phyloP scores from a whole-genome alignment of 2,888 invertebrate species.

The Phyllotreta striolata region DNA sequence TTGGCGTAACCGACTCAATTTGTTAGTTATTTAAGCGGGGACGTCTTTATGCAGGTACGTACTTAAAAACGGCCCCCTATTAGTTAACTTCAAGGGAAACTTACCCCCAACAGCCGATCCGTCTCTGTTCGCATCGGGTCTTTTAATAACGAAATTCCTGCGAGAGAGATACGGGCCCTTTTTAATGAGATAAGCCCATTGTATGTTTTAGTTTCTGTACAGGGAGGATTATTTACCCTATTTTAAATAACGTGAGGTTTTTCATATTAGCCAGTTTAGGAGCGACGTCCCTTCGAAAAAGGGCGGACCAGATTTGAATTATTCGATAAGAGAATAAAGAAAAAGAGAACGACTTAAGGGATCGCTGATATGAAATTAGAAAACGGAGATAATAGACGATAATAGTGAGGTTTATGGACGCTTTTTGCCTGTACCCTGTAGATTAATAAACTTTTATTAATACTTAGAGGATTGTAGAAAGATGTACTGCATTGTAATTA shows the following conservation, averaged over 20 bases:
- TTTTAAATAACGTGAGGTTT: slow-evolving; percentile 48
- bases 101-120: background rate
- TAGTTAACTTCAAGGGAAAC: background rate
- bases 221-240: slow-evolving; percentile 48
- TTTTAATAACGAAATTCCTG: slow-evolving; percentile 52
- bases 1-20: slow-evolving; percentile 57
- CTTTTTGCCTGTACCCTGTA: background rate
- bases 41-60: slow-evolving; percentile 23
- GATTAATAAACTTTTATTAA: background rate
- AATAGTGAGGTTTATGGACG: background rate
- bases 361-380: slow-evolving; percentile 21
- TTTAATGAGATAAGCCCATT: slow-evolving; percentile 54
- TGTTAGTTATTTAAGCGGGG: slow-evolving; percentile 50
- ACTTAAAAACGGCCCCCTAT: background rate
- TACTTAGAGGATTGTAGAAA: too few species aligned
- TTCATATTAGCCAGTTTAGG: slow-evolving; percentile 50
- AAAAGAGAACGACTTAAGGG: slow-evolving; percentile 21
- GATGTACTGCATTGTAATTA: too few species aligned
- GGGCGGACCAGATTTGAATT: slow-evolving; percentile 24
- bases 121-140: slow-evolving; percentile 28
- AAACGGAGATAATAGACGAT: slow-evolving; percentile 22
- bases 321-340: slow-evolving; percentile 20
- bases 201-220: slow-evolving; percentile 50
- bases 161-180: slow-evolving; percentile 51
- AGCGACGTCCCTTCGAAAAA: slow-evolving; percentile 21